These are phyloP conservation scores for Acleris laterana DNA, from an alignment of 2,888 invertebrate genomes.

Conservation along the genomic window DNA sequence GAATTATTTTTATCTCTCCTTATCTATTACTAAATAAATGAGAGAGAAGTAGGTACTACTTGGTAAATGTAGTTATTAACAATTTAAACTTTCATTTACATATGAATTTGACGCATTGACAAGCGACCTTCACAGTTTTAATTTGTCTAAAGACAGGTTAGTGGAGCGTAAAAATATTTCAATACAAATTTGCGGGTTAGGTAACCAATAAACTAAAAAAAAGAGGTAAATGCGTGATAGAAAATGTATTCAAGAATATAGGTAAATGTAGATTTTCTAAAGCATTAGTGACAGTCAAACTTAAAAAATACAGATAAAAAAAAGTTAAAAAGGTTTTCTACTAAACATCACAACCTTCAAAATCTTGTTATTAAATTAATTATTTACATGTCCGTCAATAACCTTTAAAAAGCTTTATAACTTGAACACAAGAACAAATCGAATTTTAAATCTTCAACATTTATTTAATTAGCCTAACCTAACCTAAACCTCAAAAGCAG, in stretches of 20 bases:
- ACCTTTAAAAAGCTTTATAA: too few relatives aligned
- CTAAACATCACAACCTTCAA: too few relatives aligned
- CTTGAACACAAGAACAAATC: too few relatives aligned
- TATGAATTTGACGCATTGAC: conserved; percentile 13
- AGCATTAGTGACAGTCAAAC: background rate
- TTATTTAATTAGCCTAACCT: background rate
- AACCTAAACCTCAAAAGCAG: background rate
- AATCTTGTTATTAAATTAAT: too few relatives aligned
- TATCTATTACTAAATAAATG: background rate
- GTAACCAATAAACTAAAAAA: background rate
- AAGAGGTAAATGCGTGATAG: background rate
- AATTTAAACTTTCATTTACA: conserved; percentile 15
- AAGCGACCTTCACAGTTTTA: conserved; percentile 11
- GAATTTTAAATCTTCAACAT: too few relatives aligned
- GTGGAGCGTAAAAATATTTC: conserved; percentile 10
- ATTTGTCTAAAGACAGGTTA: background rate
- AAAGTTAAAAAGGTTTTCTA: too few relatives aligned
- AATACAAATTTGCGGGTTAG: conserved; percentile 6
- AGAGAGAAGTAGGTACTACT: background rate
- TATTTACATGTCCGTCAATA: too few relatives aligned
- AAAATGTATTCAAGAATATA: background rate
- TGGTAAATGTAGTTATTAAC: conserved; percentile 8
- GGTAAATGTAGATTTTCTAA: background rate
- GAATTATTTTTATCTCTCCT: background rate
- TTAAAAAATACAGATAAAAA: too few relatives aligned